Conservation (phyloP, 1,140 invertebrate genomes). For the Globodera rostochiensis region DNA sequence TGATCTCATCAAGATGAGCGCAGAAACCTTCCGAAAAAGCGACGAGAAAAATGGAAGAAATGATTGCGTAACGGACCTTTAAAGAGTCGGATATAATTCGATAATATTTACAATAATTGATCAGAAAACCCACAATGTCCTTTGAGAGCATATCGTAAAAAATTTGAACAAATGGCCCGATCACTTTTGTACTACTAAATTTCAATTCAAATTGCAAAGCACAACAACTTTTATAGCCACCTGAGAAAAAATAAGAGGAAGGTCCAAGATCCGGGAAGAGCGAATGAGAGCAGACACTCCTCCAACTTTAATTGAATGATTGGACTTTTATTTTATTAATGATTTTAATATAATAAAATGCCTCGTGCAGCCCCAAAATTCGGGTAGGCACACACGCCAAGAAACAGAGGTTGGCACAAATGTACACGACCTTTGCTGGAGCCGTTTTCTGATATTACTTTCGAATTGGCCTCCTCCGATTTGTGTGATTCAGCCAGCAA, state of each 20-base stretch:
- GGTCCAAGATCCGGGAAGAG: slow-evolving; percentile 93
- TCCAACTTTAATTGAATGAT: slow-evolving; percentile 72
- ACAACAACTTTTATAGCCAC: slow-evolving; percentile 69
- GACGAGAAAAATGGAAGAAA: slow-evolving; percentile 87
- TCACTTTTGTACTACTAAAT: slow-evolving; percentile 83
- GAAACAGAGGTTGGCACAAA: slow-evolving; percentile 88
- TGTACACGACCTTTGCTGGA: slow-evolving; percentile 75
- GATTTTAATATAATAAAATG: too few species aligned
- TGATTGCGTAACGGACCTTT: slow-evolving; percentile 85
- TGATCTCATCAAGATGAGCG: not conserved
- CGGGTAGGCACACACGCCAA: slow-evolving; percentile 87
- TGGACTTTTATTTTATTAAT: too few species aligned
- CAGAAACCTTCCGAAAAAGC: slow-evolving; percentile 82
- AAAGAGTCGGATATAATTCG: not conserved
- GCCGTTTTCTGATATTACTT: slow-evolving; percentile 72
- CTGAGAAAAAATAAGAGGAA: slow-evolving; percentile 92
- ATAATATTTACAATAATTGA: too few species aligned
- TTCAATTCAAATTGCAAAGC: slow-evolving; percentile 10
- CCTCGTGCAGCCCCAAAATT: slow-evolving; percentile 73
- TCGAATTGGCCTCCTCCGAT: slow-evolving; percentile 73
- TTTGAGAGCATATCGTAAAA: slow-evolving; percentile 96
- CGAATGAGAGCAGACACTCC: slow-evolving; percentile 86
- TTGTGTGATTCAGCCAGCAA: slow-evolving; percentile 67
- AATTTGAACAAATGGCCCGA: slow-evolving; percentile 97
- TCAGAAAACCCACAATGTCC: slow-evolving; percentile 76